Base-by-base conservation (phyloP, 1,140 invertebrate species). In the Macrobrachium nipponense region DNA sequence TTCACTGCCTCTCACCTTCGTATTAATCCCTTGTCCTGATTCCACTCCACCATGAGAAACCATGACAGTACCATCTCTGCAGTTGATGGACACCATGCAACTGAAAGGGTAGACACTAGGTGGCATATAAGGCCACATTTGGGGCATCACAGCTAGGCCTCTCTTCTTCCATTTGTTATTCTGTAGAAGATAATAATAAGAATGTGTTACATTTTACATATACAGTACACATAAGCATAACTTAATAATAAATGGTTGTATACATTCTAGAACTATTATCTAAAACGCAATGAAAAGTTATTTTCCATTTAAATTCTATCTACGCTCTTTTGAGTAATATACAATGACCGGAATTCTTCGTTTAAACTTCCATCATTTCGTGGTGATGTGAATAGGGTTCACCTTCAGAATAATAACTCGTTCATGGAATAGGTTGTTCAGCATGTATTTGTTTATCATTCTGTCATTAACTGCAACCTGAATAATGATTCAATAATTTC, bases 1-100 rank as follows among this genome's bases (percentile, higher is more conserved):
- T 27, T 14, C n/a, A 10, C 20, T 2, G 10, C 12, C 11, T 36
- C 82, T 64, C 36, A 92, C 91, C 89, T 94, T 95, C 5, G 94
- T 95, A 88, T 94, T 93, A 12, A 95, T 90, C 8, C 94, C 94
- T 91, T 95, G 94, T 11, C 94, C 94, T 93, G 94, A 94, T 92
- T 95, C 94, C 87, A 94, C 92, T 43, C 94, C 94, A 60, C 93
- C 94, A 88, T 94, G 94, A 23, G 93, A 91, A 58, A 95, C 87
- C 10, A 94, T 90, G 43, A 95, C 93, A 15, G 94, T 93, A 27
- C 93, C 93, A 79, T 94, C 94, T 72, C 91, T 92, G 11, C 90
- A 90, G 89, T 94, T 94, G 66, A 95, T 91, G 44, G 93, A 90
- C 8, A 95, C 89, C 20, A 94, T 90, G 59, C 64, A 81, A 15